These are phyloP conservation scores for Phenganax subtilis DNA, from an alignment of 92 coral and sea anemone genomes.

Conservation along the genomic window DNA sequence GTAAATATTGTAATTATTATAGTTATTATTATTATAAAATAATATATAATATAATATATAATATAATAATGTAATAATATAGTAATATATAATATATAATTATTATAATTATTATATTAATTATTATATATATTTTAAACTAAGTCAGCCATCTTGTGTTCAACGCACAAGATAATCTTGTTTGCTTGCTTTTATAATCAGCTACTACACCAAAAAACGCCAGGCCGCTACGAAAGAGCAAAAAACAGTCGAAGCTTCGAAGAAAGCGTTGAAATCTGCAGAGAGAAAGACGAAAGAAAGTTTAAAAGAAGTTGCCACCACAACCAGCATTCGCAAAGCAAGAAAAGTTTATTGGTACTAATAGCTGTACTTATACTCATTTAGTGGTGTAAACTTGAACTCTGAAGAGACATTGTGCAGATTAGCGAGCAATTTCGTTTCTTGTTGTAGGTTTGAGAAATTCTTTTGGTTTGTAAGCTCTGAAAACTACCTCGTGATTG, in stretches of 20 bases:
- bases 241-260: constrained; percentile 81
- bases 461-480: constrained; percentile 90
- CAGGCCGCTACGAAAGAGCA: constrained; percentile 93
- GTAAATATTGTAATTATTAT: constrained; percentile 26
- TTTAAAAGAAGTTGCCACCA: constrained; percentile 88
- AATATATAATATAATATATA: too few species aligned
- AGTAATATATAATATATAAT: not conserved
- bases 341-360: constrained; percentile 85
- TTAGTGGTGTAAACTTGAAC: not conserved
- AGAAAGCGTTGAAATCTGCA: constrained; percentile 95
- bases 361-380: not conserved
- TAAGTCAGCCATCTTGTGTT: not conserved
- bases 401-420: not conserved
- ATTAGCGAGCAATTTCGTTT: not conserved
- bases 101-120: not conserved
- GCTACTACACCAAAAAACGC: constrained; percentile 76
- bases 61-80: too few species aligned
- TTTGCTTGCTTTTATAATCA: constrained; percentile 16
- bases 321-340: constrained; percentile 90
- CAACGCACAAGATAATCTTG: not conserved
- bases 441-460: constrained; percentile 74
- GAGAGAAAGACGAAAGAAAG: constrained; percentile 88
- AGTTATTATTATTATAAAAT: not conserved
- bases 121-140: not conserved
- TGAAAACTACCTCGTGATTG: constrained; percentile 85